Base-by-base conservation (phyloP, 2,113 vertebrate species). In the Notothenia rossii region DNA sequence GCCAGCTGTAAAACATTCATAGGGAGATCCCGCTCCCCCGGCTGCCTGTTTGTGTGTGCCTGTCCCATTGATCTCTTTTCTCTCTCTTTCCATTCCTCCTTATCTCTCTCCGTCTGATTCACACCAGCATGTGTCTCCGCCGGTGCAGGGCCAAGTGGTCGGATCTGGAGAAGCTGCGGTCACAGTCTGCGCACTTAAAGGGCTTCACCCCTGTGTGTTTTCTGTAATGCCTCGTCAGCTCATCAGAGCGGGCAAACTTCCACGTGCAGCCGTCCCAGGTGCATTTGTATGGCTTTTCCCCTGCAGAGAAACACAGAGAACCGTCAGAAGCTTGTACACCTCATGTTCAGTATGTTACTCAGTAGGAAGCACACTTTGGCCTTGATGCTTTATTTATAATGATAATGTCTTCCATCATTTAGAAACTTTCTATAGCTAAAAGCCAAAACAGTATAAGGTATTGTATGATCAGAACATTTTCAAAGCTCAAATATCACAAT, bases 221-320 rank as follows among this genome's bases (percentile, higher is more conserved):
- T 90, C 98, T 96, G 95, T 98, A 99, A 94, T 99, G 98, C 96
- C 98, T 95, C 3, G 98, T 99, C 94, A 99, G 96, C 96, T 99
- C 98, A 51, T 99, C 98, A 0, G 98, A 99, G 73, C 98, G 98
- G 81, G 98, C 98, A 22, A 99, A 99, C 95, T 99, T 99, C 98
- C 98, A 99, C 88, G 97, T 98, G 94, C 98, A 99, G 89, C 98
- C 98, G 88, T 99, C 98, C 98, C 98, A 99, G 83, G 98, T 99
- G 93, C 98, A 99, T 86, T 98, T 99, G 94, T 99, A 99, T 81
- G 98, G 98, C 88, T 99, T 99, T 95, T 99, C 98, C 94, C 98
- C 98, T 99, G 65, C 59, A 90, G 76, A 94, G 61, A 91, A 72
- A 88, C 90, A 45, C 22, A 78, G n/a, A 15, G 65, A 43, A 71